These are phyloP conservation scores for Nemurella pictetii DNA, from an alignment of 2,888 invertebrate genomes.

Conservation along the genomic window DNA sequence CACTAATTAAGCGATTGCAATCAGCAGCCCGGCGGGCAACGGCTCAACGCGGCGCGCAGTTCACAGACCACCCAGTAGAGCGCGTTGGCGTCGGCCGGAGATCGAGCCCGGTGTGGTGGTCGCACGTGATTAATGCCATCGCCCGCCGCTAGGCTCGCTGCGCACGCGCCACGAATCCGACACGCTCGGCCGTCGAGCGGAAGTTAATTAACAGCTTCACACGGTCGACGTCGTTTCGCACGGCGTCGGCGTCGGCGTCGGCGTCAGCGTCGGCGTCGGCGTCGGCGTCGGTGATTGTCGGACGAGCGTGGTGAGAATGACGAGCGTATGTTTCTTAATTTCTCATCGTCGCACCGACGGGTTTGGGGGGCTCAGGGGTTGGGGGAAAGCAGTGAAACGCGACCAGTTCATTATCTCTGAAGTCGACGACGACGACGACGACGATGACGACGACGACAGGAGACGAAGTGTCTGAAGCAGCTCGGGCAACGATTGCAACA, in stretches of 20 bases:
- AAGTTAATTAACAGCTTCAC: background rate
- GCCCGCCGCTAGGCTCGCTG: background rate
- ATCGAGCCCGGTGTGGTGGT: background rate
- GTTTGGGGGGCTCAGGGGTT: too few species aligned
- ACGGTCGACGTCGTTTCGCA: background rate
- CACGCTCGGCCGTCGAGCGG: background rate
- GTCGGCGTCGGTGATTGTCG: background rate
- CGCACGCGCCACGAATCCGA: background rate
- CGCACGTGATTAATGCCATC: background rate
- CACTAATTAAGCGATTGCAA: background rate
- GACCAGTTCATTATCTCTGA: background rate
- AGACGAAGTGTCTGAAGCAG: too few species aligned
- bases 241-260: background rate
- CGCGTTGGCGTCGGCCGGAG: background rate
- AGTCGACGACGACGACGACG: background rate
- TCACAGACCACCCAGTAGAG: background rate
- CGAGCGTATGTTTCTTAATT: background rate
- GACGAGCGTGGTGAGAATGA: background rate
- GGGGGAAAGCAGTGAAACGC: background rate
- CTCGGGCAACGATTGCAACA: too few species aligned
- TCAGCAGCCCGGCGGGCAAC: background rate
- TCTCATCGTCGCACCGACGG: background rate
- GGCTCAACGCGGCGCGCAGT: background rate
- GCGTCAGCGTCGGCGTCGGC: background rate
- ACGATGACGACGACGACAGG: background rate